Percentiles rank a stretch among this genome's conserved stretches.
Evolutionary conservation across 2,888 invertebrate genomes (phyloP).

Genomic region (Linnaemya tessellans): DNA sequence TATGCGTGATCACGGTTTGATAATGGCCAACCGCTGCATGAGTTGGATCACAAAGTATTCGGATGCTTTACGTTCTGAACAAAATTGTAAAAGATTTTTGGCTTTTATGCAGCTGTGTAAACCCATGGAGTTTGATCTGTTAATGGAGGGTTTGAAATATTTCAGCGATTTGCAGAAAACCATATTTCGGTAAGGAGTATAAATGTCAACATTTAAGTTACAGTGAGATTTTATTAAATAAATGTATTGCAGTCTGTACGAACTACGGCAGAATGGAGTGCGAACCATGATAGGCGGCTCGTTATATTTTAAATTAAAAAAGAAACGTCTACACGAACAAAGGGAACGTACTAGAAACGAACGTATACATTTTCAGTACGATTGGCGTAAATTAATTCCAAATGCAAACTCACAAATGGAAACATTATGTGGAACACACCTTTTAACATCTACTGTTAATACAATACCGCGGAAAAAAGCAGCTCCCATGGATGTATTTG

Average conservation of each 20-base stretch:
- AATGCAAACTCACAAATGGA: constrained; percentile 70
- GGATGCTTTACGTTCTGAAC: constrained; percentile 85
- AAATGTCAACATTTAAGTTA: not conserved
- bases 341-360: constrained; percentile 79
- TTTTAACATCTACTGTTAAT: constrained; percentile 68
- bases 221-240: constrained; percentile 3
- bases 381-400: constrained; percentile 78
- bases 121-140: constrained; percentile 89
- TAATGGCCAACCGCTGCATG: constrained; percentile 88
- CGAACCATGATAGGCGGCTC: constrained; percentile 86
- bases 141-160: constrained; percentile 90
- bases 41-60: constrained; percentile 89
- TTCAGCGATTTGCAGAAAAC: constrained; percentile 88
- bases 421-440: constrained; percentile 16
- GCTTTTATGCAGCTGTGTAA: constrained; percentile 90
- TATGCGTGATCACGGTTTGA: constrained; percentile 90
- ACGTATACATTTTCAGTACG: constrained; percentile 73
- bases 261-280: constrained; percentile 89
- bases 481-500: constrained; percentile 81
- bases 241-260: constrained; percentile 84
- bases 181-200: constrained; percentile 83
- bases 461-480: constrained; percentile 79
- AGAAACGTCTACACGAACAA: constrained; percentile 81
- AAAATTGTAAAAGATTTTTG: constrained; percentile 84
- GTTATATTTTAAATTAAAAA: constrained; percentile 87